Evolutionary conservation across 1,140 invertebrate species (phyloP).

Genomic region (Hylaeus anthracinus): DNA sequence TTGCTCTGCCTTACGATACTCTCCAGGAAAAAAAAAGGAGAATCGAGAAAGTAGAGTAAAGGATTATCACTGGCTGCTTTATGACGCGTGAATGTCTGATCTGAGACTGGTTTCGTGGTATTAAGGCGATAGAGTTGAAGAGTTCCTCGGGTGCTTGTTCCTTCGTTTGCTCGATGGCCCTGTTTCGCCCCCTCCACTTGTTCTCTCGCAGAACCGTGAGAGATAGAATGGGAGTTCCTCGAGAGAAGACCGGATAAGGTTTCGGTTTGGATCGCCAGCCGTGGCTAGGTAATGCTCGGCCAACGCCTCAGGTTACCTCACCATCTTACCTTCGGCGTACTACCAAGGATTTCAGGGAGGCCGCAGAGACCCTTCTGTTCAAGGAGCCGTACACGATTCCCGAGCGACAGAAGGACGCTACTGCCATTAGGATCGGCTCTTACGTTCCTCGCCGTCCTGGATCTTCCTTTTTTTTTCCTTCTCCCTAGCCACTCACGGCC

Average conservation of each 20-base stretch:
- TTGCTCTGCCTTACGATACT: slow-evolving; percentile 56
- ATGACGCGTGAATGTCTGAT: slow-evolving; percentile 72
- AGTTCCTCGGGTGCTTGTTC: slow-evolving; percentile 21
- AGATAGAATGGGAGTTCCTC: slow-evolving; percentile 61
- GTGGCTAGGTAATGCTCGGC: slow-evolving; percentile 66
- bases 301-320: slow-evolving; percentile 72
- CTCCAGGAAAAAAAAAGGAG: background rate
- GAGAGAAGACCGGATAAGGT: slow-evolving; percentile 67
- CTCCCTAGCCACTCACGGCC: background rate
- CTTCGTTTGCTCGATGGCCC: slow-evolving; percentile 13
- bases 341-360: slow-evolving; percentile 70
- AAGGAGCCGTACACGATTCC: slow-evolving; percentile 65
- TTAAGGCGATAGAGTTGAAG: slow-evolving; percentile 55
- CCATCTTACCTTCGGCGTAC: slow-evolving; percentile 66
- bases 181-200: slow-evolving; percentile 13
- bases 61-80: slow-evolving; percentile 66
- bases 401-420: slow-evolving; percentile 66
- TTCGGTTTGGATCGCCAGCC: slow-evolving; percentile 69
- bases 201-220: slow-evolving; percentile 7
- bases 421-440: slow-evolving; percentile 67
- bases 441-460: slow-evolving; percentile 27
- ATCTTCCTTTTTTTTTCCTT: slow-evolving; percentile 7
- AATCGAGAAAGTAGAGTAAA: slow-evolving; percentile 25
- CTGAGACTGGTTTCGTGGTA: slow-evolving; percentile 36
- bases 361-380: slow-evolving; percentile 59